Base-by-base conservation (phyloP, 1,140 invertebrate genomes). In the Epicauta chinensis region DNA sequence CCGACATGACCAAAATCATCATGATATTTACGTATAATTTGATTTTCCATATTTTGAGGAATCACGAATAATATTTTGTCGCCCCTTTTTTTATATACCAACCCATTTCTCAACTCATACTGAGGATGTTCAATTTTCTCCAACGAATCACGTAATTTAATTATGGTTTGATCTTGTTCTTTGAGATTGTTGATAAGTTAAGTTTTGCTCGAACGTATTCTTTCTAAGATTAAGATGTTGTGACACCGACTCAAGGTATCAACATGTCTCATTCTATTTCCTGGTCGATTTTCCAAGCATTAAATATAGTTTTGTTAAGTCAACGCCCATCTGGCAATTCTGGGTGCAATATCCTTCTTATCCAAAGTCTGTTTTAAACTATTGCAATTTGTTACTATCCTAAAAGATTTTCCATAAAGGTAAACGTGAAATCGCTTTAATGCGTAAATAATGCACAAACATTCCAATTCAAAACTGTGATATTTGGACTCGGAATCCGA, bases 341-440 rank as follows among this genome's bases (percentile, higher is more conserved):
- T 49, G 6, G 59, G 53, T 32, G 57, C 58, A 17, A 64, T 41
- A 0, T 61, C 41, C 44, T 56, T 61, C 46, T 61, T 62, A 1
- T 45, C 46, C 30, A 64, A 44, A 4, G 64, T 43, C 35, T 58
- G 35, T 38, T 45, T 62, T 47, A 66, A 59, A 34, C 48, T 55
- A 46, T 56, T 55, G 48, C 62, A 68, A 53, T 63, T 64, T 1
- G 59, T 65, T 12, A 66, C 56, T 7, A 76, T 67, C 37, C 69
- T 65, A 42, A 73, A 70, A 29, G 65, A 42, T 42, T 55, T 69
- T 23, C 68, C 68, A 31, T 69, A 58, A 12, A 78, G 56, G 60
- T 73, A 78, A 15, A 66, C 53, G 51, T 56, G 51, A 46, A 71
- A 74, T 31, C 70, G 62, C 40, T 71, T 58, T 11, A 77, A 58